Base-by-base conservation (phyloP, 2,113 vertebrate species). In the Hepsetus odoe region DNA sequence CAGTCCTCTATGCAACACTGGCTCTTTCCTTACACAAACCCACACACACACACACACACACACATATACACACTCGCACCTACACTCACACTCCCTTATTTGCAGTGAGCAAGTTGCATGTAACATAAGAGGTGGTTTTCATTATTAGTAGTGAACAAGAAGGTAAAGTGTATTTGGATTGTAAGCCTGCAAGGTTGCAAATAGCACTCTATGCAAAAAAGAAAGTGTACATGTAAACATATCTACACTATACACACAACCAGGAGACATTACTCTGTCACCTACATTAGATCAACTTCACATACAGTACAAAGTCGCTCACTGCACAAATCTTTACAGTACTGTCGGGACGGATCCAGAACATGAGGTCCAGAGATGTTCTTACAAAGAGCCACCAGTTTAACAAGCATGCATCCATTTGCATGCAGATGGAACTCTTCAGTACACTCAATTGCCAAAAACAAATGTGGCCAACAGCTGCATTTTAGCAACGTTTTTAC, bases 171-270 rank as follows among this genome's bases (percentile, higher is more conserved):
- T 46, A 26, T 55, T 49, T 35, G 26, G 44, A 32, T 18, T 18
- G 28, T 32, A 62, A 71, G 55, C 56, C 58, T 35, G 44, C 28
- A 62, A 18, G 59, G 18, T 18, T 62, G 59, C 59, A 32, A 62
- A n/a, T n/a, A 32, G 68, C 16, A 30, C 42, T 51, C 68, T 71
- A 71, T 16, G 49, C 46, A 53, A 53, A 46, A 53, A 71, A 53
- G 33, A 46, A 53, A 71, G 56, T 62, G 59, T 53, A 33, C 67
- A 71, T 71, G 76, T 78, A 78, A 78, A 62, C 76, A 78, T 67
- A 76, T 78, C 76, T 70, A 61, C 66, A 62, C 26, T 78, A 61
- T 61, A 70, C 66, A 71, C 28, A 71, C 75, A 44, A 38, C 56
- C 76, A 49, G 55, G 55, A 33, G 59, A 32, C 13, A 49, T 70